Base-by-base conservation (phyloP, 2,113 vertebrate genomes). In the Brachyhypopomus occidentalis region DNA sequence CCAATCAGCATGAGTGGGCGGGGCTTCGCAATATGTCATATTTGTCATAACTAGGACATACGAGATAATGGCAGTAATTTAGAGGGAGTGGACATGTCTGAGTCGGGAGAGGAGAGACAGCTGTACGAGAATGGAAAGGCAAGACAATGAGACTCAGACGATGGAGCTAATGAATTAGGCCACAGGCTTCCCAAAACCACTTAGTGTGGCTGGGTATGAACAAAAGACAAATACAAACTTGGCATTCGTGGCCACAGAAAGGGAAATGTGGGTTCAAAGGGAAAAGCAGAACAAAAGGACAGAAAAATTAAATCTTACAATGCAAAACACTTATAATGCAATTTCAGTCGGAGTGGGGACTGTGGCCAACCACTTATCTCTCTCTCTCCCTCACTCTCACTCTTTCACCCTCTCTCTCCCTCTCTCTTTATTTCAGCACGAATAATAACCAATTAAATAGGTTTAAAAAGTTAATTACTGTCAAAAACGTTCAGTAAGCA, bases 101-200 rank as follows among this genome's bases (percentile, higher is more conserved):
- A 86, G 75, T 78, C 62, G 72, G 30, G 70, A 87, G 84, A 75
- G 83, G 60, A 45, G 77, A 88, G 84, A 83, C 79, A 72, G 67
- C 14, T 71, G 34, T 56, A n/a, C 38, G 34, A 41, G 11, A 20
- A 20, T n/a, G 19, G 55, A 83, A 25, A 22, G 30, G 64, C 55
- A 38, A 84, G 59, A 84, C 78, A 81, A 81, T 78, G 69, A 80
- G 72, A 11, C 22, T 80, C 22, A 66, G 63, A 80, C 67, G 38
- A 73, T 16, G 9, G 48, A 69, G 23, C 41, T 81, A 67, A 73
- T 84, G 25, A 84, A 84, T 77, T 56, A 72, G 52, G 14, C 64
- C 72, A 23, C 22, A 71, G 56, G 38, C 82, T 79, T 66, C 17
- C 48, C 48, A 67, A 81, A 79, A 58, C 11, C 27, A 36, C 36